Conservation (phyloP, 2,797 vertebrate genomes). For the Danio kyathit region DNA sequence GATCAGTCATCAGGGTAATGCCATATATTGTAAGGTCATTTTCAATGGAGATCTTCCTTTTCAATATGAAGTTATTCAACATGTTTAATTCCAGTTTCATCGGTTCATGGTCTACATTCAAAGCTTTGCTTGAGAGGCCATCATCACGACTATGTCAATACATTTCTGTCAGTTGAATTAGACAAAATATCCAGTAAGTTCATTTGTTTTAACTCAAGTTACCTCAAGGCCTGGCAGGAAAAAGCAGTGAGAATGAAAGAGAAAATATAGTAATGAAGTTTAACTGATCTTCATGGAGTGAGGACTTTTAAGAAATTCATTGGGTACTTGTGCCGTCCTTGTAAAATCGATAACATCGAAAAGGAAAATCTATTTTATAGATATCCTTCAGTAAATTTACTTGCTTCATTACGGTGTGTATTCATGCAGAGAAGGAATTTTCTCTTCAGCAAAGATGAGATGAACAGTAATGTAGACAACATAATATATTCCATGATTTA, state of each 20-base stretch:
- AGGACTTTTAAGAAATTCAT: too few relatives aligned
- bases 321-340: too few relatives aligned
- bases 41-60: not conserved
- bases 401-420: too few relatives aligned
- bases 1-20: not conserved
- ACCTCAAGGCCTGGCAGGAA: not conserved
- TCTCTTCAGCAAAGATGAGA: too few relatives aligned
- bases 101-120: slow-evolving; percentile 11
- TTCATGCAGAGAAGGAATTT: too few relatives aligned
- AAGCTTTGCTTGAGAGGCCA: slow-evolving; percentile 1
- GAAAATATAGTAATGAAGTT: not conserved
- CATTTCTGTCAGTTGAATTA: not conserved
- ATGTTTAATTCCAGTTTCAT: slow-evolving; percentile 15
- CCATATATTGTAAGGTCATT: not conserved
- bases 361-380: too few relatives aligned
- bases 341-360: too few relatives aligned
- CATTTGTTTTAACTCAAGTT: not conserved
- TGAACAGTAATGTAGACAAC: too few relatives aligned
- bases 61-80: not conserved
- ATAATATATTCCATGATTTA: too few relatives aligned
- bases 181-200: not conserved
- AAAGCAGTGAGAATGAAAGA: not conserved
- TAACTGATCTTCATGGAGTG: too few relatives aligned
- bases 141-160: not conserved
- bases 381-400: too few relatives aligned